These are phyloP conservation scores for Diphyllodes magnificus DNA, from an alignment of 2,113 vertebrate species.

Conservation along the genomic window DNA sequence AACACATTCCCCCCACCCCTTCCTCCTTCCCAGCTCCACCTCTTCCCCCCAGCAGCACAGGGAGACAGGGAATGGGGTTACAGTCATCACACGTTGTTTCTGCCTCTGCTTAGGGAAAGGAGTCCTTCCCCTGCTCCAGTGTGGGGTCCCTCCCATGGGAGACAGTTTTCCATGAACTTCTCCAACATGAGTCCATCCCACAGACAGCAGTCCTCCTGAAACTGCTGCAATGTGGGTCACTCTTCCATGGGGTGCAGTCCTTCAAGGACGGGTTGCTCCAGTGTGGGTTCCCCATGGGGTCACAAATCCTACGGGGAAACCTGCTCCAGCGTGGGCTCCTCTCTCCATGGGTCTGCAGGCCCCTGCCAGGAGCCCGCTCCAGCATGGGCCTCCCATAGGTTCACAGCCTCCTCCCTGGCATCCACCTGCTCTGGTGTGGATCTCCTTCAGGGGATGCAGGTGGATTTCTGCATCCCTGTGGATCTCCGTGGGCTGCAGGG, in stretches of 20 bases:
- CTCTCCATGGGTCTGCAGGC: too few relatives aligned
- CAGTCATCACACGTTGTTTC: not conserved
- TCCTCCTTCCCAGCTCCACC: not conserved
- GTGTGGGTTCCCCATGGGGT: not conserved
- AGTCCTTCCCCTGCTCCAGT: not conserved
- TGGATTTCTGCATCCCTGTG: not conserved
- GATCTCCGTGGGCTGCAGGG: fast-evolving
- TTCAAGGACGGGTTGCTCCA: not conserved
- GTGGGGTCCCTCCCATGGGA: not conserved
- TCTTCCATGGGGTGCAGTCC: not conserved
- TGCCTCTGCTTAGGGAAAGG: not conserved
- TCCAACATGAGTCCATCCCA: not conserved
- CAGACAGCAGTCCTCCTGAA: not conserved
- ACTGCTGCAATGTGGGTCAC: not conserved
- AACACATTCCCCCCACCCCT: fast-evolving
- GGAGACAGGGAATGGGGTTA: not conserved
- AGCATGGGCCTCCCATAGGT: not conserved
- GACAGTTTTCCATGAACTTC: not conserved
- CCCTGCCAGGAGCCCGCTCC: not conserved
- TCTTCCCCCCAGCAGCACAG: not conserved
- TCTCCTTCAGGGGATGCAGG: not conserved
- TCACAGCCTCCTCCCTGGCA: not conserved
- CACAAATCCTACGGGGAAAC: not conserved
- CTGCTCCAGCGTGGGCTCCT: not conserved
- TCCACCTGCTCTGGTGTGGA: too few relatives aligned